Evolutionary conservation across 2,888 invertebrate species (phyloP), one percentile per base, ranked within the genome.

Genomic region (Agrochola circellaris): DNA sequence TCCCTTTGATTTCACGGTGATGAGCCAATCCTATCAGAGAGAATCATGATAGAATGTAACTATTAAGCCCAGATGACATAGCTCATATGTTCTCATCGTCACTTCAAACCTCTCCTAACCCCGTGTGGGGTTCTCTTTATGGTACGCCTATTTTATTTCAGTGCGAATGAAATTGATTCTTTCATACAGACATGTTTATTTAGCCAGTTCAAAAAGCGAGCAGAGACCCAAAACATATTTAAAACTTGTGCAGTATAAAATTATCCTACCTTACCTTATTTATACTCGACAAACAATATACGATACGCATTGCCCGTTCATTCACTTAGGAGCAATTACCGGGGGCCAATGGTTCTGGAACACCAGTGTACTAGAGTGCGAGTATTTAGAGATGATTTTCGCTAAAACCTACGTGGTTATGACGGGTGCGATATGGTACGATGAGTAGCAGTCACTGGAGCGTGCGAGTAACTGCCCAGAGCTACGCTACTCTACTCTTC

Each of bases 351-450:
- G 81, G 83, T 85, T 84, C 84, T 73, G 76, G 77, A 68, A 72
- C 38, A 30, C n/a, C n/a, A 58, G 64, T 72, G 75, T 75, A 72
- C 81, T 78, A 64, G 74, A 80, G 70, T 64, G 30, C 60, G 54
- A 30, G 79, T 83, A 73, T 83, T 83, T 86, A 83, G 45, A 85
- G 85, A 88, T 89, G 89, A 90, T 90, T 86, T 90, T 90, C 87
- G 91, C 83, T 81, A 77, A 84, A 87, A 77, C 79, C 11, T 34
- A 17, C 71, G 60, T 78, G 70, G 87, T 90, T 92, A 93, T 93
- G 93, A 93, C 86, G 74, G 90, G 95, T 95, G 94, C 95, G 96
- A 94, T 96, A 96, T 96, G 96, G 93, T 96, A 95, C 91, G 95
- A 84, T 95, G 95, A 89, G 89, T 89, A 82, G 91, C 93, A 60